phyloP scores from a whole-genome alignment of 2,113 vertebrate genomes.

The Strigops habroptila region DNA sequence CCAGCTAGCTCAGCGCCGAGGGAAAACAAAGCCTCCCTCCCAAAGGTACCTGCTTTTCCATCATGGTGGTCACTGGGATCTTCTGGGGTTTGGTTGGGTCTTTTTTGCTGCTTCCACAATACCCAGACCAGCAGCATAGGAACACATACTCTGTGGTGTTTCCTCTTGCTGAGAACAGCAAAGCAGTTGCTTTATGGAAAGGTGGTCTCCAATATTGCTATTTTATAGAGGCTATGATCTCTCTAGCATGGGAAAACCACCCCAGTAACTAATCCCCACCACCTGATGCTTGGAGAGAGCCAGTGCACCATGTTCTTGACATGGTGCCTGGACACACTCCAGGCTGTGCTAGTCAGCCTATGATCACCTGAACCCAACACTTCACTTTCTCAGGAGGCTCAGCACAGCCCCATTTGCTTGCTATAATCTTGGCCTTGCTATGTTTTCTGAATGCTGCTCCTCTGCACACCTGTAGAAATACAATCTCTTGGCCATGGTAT shows the following conservation, averaged over 20 bases:
- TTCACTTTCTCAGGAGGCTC: neutral
- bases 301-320: no score
- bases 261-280: neutral
- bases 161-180: neutral
- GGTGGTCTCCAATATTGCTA: neutral
- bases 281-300: neutral
- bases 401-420: neutral
- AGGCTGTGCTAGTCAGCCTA: neutral
- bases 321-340: neutral
- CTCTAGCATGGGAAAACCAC: neutral
- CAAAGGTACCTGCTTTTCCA: neutral
- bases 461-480: neutral
- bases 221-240: neutral
- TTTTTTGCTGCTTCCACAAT: neutral
- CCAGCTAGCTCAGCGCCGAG: neutral
- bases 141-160: neutral
- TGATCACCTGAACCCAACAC: neutral
- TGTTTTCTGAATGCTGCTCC: neutral
- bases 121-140: neutral
- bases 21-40: neutral
- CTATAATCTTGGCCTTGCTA: fast-evolving
- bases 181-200: neutral
- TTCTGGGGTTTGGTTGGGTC: neutral
- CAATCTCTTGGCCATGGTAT: neutral
- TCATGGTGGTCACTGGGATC: neutral